Percentiles rank a stretch among this genome's conserved stretches.
phyloP scores from a whole-genome alignment of 2,113 vertebrate genomes.

The Butorides virescens region DNA sequence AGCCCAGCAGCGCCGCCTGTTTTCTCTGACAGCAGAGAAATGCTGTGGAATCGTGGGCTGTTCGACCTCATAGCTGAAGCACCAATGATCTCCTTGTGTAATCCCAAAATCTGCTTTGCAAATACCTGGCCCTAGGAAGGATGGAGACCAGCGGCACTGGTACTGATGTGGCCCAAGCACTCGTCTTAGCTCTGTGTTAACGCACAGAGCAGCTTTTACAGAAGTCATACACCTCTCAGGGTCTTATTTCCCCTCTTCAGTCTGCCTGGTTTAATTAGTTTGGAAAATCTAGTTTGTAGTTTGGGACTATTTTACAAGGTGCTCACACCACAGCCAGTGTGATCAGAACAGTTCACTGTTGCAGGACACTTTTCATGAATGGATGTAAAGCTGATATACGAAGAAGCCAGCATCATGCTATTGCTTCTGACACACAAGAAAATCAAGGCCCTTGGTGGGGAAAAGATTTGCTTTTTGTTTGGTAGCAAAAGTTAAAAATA shows the following conservation, averaged over 20 bases:
- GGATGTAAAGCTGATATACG: not conserved
- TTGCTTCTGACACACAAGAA: not conserved
- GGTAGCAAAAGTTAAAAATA: not conserved
- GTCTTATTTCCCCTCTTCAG: not conserved
- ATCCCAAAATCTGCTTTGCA: not conserved
- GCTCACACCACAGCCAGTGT: not conserved
- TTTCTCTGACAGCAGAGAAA: not conserved
- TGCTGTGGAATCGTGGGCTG: not conserved
- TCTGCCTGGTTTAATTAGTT: not conserved
- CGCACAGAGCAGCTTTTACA: not conserved
- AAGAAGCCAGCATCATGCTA: not conserved
- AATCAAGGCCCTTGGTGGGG: not conserved
- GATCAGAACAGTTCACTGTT: not conserved
- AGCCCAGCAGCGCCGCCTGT: not conserved
- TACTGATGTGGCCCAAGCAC: not conserved
- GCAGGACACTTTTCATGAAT: rapidly evolving
- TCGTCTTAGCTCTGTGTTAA: not conserved
- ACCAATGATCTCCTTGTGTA: not conserved
- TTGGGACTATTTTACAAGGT: not conserved
- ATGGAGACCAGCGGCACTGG: not conserved
- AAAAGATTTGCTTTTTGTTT: not conserved
- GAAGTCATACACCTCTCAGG: not conserved
- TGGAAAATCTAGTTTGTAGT: not conserved
- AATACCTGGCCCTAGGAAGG: not conserved
- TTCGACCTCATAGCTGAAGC: not conserved